Evolutionary conservation across 2,113 vertebrate genomes (phyloP).

Genomic region (Dendropsophus ebraccatus): DNA sequence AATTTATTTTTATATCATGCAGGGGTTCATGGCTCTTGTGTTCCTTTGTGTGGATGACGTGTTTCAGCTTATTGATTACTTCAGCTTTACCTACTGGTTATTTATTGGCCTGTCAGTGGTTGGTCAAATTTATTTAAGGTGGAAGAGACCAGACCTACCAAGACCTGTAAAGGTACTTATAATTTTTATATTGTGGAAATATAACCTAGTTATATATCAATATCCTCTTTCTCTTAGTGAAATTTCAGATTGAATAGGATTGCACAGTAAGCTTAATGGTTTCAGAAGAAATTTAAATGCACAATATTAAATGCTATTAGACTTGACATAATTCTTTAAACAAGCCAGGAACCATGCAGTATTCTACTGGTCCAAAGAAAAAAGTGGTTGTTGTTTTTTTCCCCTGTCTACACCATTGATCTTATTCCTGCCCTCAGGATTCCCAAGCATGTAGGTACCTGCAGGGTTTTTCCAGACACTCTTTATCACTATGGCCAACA

Average conservation of each 20-base stretch:
- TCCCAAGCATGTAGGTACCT: no score
- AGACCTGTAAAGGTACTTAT: conserved; percentile 59
- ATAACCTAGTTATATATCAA: background rate
- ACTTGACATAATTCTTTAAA: no score
- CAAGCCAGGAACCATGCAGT: no score
- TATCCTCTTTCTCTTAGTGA: background rate
- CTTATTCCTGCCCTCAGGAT: no score
- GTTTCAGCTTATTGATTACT: conserved; percentile 82
- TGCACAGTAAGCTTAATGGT: no score
- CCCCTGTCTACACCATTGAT: no score
- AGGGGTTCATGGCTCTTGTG: conserved; percentile 79
- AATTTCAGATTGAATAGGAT: background rate
- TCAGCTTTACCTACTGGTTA: conserved; percentile 84
- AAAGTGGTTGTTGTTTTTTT: no score
- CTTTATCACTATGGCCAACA: no score
- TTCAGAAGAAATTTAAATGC: no score
- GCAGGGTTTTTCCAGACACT: no score
- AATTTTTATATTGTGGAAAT: background rate
- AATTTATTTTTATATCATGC: conserved; percentile 2
- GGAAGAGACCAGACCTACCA: conserved; percentile 73
- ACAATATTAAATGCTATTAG: no score
- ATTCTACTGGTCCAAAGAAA: no score
- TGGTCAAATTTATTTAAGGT: conserved; percentile 78
- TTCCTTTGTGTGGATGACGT: conserved; percentile 78
- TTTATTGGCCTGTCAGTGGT: conserved; percentile 81